Evolutionary conservation across 53 echinoderm and acorn worm species (phyloP).

Genomic region (Patiria pectinifera): DNA sequence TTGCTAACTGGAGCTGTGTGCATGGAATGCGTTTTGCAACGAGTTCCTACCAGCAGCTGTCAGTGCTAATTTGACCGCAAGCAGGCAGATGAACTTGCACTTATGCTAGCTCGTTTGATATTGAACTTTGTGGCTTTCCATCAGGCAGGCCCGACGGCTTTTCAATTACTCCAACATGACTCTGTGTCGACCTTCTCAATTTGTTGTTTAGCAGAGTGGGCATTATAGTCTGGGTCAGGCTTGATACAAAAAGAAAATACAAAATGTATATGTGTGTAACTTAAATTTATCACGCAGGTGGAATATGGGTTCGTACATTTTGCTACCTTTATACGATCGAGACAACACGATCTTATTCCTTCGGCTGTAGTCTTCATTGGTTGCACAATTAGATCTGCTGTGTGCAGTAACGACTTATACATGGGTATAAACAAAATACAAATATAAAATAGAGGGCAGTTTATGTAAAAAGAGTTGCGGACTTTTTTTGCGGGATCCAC

Average conservation of each 20-base stretch:
- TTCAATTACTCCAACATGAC: slow-evolving; percentile 24
- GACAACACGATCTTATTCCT: too few relatives aligned
- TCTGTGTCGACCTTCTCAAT: slow-evolving; percentile 13
- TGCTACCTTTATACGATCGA: too few relatives aligned
- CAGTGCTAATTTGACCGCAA: slow-evolving; percentile 11
- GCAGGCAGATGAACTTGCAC: slow-evolving; percentile 44
- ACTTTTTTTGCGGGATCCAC: too few relatives aligned
- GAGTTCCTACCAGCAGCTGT: slow-evolving; percentile 37
- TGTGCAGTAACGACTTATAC: too few relatives aligned
- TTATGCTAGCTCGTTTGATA: slow-evolving; percentile 10
- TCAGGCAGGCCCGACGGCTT: slow-evolving; percentile 20
- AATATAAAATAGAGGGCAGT: too few relatives aligned
- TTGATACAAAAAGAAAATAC: neutral
- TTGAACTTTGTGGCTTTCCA: slow-evolving; percentile 32
- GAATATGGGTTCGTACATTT: too few relatives aligned
- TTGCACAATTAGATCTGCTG: too few relatives aligned
- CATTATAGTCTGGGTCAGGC: neutral
- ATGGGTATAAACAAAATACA: too few relatives aligned
- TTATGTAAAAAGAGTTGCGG: too few relatives aligned
- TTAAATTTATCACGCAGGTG: neutral
- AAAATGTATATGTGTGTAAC: neutral
- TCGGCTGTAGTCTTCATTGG: too few relatives aligned
- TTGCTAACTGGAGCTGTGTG: slow-evolving; percentile 34
- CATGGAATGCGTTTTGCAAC: slow-evolving; percentile 29
- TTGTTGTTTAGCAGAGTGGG: slow-evolving; percentile 10